These are phyloP conservation scores for Drosophila miranda DNA, from an alignment of 1,140 invertebrate species.

Conservation along the genomic window DNA sequence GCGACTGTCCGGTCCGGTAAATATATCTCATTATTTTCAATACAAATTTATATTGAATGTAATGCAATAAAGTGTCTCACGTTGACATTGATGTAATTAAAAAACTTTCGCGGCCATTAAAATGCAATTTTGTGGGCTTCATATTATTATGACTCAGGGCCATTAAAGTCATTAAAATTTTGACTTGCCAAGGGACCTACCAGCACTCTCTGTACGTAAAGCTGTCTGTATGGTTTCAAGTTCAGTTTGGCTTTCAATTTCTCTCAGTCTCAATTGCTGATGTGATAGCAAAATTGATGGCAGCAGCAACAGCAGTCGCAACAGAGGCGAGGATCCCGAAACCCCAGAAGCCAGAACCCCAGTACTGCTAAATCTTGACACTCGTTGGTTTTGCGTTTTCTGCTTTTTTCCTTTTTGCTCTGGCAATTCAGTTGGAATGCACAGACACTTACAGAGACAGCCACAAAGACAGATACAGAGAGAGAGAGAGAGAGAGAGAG, in stretches of 20 bases:
- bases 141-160: constrained; percentile 56
- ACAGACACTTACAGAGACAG: constrained; percentile 17
- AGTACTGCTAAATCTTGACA: constrained; percentile 38
- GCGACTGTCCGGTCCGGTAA: constrained; percentile 11
- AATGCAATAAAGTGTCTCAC: constrained; percentile 40
- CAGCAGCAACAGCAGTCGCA: constrained; percentile 1
- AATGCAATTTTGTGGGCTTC: constrained; percentile 64
- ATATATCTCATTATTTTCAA: too few species aligned
- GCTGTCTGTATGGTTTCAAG: constrained; percentile 1
- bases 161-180: constrained; percentile 71
- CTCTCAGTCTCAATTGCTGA: constrained; percentile 44
- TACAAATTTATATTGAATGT: neutral
- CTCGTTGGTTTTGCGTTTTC: constrained; percentile 52
- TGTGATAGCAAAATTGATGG: constrained; percentile 59
- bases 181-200: constrained; percentile 22
- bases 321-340: neutral
- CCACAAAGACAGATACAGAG: too few species aligned
- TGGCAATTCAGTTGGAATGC: constrained; percentile 7
- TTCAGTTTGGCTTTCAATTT: constrained; percentile 55
- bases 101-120: constrained; percentile 69
- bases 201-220: too few species aligned
- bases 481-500: too few species aligned
- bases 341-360: constrained; percentile 6
- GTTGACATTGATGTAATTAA: constrained; percentile 57
- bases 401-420: constrained; percentile 27